Conservation (phyloP, 2,888 invertebrate genomes). For the Coelopa pilipes region DNA sequence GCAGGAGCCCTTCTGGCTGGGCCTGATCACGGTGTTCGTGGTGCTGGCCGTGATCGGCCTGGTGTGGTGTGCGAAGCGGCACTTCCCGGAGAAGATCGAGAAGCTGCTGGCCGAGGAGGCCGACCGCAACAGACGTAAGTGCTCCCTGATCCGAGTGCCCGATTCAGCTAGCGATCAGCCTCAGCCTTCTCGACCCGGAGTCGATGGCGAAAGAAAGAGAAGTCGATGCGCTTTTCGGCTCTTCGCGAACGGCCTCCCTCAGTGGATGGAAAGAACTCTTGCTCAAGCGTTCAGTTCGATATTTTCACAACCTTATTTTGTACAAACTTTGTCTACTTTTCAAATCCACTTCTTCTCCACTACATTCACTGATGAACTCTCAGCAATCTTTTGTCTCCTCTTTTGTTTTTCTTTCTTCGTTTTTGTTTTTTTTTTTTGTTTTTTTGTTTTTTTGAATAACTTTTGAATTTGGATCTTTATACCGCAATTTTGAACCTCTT, state of each 20-base stretch:
- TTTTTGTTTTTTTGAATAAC: background rate
- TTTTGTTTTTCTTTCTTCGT: conserved; percentile 36
- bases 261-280: background rate
- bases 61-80: conserved; percentile 85
- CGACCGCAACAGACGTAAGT: conserved; percentile 77
- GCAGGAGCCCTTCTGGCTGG: conserved; percentile 90
- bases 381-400: conserved; percentile 6
- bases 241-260: too few relatives aligned
- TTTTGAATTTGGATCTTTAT: too few relatives aligned
- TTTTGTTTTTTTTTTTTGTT: conserved; percentile 6
- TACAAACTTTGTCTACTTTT: background rate
- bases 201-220: too few relatives aligned
- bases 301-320: background rate
- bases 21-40: conserved; percentile 84
- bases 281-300: background rate
- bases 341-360: background rate
- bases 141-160: too few relatives aligned
- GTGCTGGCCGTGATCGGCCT: conserved; percentile 82
- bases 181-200: background rate
- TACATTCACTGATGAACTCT: background rate
- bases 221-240: too few relatives aligned
- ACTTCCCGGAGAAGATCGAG: conserved; percentile 87
- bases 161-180: background rate
- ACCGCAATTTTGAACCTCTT: background rate
- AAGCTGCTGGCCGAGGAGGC: conserved; percentile 84